Base-by-base conservation (phyloP, 2,888 invertebrate genomes). In the Protodeltote pygarga region DNA sequence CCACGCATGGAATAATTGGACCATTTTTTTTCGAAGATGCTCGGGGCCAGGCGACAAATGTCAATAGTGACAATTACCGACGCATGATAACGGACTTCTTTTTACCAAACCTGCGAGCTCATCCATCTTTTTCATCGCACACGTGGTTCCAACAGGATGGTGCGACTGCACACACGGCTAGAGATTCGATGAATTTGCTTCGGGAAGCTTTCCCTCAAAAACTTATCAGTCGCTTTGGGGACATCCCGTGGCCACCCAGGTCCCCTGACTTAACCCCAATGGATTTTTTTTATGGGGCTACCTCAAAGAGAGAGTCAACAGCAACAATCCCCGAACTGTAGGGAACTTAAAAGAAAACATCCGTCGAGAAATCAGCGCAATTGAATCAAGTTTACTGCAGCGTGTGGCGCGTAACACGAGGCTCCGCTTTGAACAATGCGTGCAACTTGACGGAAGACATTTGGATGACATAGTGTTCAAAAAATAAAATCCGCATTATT, bases 371-470 rank as follows among this genome's bases (percentile, higher is more conserved):
- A 64, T 64, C 45, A 32, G 35, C 51, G 5, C 32, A 38, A 62
- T 57, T 60, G 25, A 53, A 55, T 48, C 44, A 20, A 55, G 52
- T 28, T 62, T 68, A 47, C 32, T 58, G 48, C 60, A 63, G 52
- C 51, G 50, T 50, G 57, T 65, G 54, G 57, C 55, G 37, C 59
- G 28, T 14, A 66, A 63, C 32, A 58, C 53, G 32, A 58, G 52
- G 54, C 53, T 59, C 47, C 55, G 62, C 45, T 60, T 59, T 17
- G 49, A 65, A 58, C 47, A 63, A 33, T 63, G 61, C 35, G 50
- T 66, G 10, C 54, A 55, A 54, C 60, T 51, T 25, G 41, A 65
- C 10, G 55, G 47, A 46, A 57, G 23, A 59, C 59, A 67, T 60
- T 37, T 62, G 39, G 52, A 57, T 57, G 51, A 64, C 16, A 41